A percentile compares a stretch with the other conserved stretches of the same genome.
phyloP scores from a whole-genome alignment of 2,113 vertebrate species.

The Rhea americana region DNA sequence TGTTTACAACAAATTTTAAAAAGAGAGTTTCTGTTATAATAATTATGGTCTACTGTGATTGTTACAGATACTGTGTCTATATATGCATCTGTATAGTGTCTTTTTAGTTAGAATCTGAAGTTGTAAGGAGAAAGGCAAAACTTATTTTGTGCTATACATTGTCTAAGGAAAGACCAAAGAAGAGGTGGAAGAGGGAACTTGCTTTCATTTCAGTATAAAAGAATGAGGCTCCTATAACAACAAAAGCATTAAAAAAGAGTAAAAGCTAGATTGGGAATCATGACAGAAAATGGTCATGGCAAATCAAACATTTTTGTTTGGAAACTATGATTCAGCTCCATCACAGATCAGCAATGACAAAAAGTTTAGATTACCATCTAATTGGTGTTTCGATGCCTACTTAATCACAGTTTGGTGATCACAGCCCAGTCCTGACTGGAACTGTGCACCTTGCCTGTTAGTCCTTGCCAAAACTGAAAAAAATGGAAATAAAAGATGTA shows the following conservation, averaged over 20 bases:
- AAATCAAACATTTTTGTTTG: not conserved
- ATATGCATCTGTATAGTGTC: not conserved
- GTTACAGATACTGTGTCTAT: not conserved
- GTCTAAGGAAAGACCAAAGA: not conserved
- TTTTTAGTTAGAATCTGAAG: not conserved
- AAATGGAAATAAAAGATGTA: not conserved
- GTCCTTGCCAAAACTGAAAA: not conserved
- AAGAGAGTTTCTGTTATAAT: not conserved
- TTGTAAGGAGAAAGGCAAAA: not conserved
- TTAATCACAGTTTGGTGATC: not conserved
- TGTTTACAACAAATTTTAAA: not conserved
- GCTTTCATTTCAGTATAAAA: not conserved
- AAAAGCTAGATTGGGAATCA: not conserved
- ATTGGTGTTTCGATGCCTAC: not conserved
- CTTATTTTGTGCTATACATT: not conserved
- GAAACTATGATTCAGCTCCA: not conserved
- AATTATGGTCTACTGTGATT: not conserved
- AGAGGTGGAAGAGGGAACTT: accelerated
- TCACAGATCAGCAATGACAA: not conserved
- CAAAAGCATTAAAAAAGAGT: not conserved
- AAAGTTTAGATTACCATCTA: not conserved
- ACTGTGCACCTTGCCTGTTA: not conserved
- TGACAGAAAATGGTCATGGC: not conserved
- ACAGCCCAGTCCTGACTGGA: not conserved
- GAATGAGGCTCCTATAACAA: not conserved